These are phyloP conservation scores for Adrianichthys oophorus DNA, from an alignment of 2,797 vertebrate species.

Conservation along the genomic window DNA sequence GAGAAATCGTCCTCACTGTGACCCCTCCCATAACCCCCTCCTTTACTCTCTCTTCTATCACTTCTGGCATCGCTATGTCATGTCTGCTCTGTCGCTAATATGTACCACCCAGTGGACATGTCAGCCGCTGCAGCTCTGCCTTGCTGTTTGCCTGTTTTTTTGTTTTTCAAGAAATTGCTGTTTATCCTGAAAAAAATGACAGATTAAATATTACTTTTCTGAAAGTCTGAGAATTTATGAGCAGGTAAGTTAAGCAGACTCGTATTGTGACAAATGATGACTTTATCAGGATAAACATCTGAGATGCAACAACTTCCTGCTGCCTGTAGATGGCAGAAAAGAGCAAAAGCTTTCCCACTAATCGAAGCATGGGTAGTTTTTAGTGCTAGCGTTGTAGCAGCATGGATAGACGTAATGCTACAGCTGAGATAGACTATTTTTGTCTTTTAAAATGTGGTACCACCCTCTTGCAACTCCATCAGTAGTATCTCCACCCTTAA, in stretches of 20 bases:
- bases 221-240: slow-evolving; percentile 6
- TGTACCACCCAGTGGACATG: slow-evolving; percentile 61
- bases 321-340: slow-evolving; percentile 51
- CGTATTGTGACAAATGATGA: slow-evolving; percentile 9
- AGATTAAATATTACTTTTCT: slow-evolving; percentile 22
- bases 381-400: slow-evolving; percentile 56
- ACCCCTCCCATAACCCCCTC: slow-evolving; percentile 23
- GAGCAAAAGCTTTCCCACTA: slow-evolving; percentile 53
- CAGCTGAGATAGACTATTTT: slow-evolving; percentile 24
- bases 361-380: slow-evolving; percentile 62
- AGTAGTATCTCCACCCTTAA: slow-evolving; percentile 36
- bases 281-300: slow-evolving; percentile 80
- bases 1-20: slow-evolving; percentile 50
- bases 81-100: slow-evolving; percentile 64
- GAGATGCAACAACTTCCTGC: slow-evolving; percentile 69
- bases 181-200: slow-evolving; percentile 77
- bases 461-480: slow-evolving; percentile 71
- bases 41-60: slow-evolving; percentile 51
- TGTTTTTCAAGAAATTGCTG: slow-evolving; percentile 43
- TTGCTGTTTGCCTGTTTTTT: slow-evolving; percentile 32
- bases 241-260: slow-evolving; percentile 60
- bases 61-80: slow-evolving; percentile 67
- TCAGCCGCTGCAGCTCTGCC: slow-evolving; percentile 60
- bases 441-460: slow-evolving; percentile 59
- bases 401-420: slow-evolving; percentile 69